phyloP scores from a whole-genome alignment of 1,140 invertebrate genomes.

The Camponotus pennsylvanicus region DNA sequence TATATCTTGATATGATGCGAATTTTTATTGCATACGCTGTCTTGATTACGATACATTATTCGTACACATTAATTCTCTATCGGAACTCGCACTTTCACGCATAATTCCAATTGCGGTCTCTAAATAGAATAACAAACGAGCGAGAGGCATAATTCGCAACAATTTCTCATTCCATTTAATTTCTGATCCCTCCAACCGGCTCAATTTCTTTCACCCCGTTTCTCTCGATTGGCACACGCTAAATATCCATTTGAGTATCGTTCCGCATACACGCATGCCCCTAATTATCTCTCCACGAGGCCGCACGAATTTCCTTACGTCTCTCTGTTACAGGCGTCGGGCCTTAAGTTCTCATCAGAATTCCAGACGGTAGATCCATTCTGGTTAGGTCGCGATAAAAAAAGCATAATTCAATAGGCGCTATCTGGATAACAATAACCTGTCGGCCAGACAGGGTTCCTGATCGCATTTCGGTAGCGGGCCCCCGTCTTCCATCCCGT shows the following conservation, averaged over 20 bases:
- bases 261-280: slow-evolving; percentile 51
- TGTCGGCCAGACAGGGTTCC: slow-evolving; percentile 27
- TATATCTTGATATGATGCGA: background rate
- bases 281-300: slow-evolving; percentile 64
- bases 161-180: slow-evolving; percentile 61
- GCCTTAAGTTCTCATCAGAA: slow-evolving; percentile 19
- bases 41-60: slow-evolving; percentile 11
- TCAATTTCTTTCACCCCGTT: background rate
- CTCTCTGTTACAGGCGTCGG: slow-evolving; percentile 37
- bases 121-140: slow-evolving; percentile 52
- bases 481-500: background rate
- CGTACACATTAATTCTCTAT: slow-evolving; percentile 31
- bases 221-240: slow-evolving; percentile 42
- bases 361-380: slow-evolving; percentile 32
- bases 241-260: slow-evolving; percentile 66
- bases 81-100: slow-evolving; percentile 39
- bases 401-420: slow-evolving; percentile 65
- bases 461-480: slow-evolving; percentile 65
- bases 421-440: slow-evolving; percentile 60
- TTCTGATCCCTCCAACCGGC: slow-evolving; percentile 6
- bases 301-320: slow-evolving; percentile 44
- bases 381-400: slow-evolving; percentile 36
- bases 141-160: slow-evolving; percentile 59
- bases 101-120: slow-evolving; percentile 25
- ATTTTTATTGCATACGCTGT: background rate